Base-by-base conservation (phyloP, 2,888 invertebrate genomes). In the Thymelicus acteon region DNA sequence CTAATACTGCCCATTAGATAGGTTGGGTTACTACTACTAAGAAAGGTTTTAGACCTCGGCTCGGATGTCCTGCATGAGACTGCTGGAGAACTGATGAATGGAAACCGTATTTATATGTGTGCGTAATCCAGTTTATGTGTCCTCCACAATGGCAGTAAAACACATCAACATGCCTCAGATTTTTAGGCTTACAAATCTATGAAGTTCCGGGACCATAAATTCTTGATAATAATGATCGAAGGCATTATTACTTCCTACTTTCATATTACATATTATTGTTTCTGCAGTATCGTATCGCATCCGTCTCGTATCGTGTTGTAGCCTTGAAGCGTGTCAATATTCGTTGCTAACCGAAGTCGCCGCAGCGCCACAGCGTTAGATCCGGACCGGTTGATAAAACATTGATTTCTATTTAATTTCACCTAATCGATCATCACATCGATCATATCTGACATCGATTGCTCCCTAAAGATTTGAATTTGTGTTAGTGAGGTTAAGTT, bases 321-420 rank as follows among this genome's bases (percentile, higher is more conserved):
- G 48, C 58, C 65, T 74, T 60, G 49, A 61, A 54, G 71, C 61
- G 74, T 72, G 77, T 75, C 75, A 76, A 77, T 75, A 77, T 73
- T 77, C 72, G 75, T 77, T 76, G 79, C 78, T 75, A 77, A 65
- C 72, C 76, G 75, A 81, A 75, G 80, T 77, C 76, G 78, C 74
- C 49, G 57, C 77, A 73, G 57, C 77, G 74, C 74, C 74, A 77
- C 74, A 31, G 77, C 75, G 75, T 72, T 76, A 77, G 73, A 80
- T 80, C 80, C 78, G 76, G 79, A 80, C 79, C 75, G 74, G 69
- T 64, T 67, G 72, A 71, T 72, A 74, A 76, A 72, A 73, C 77
- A 70, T 75, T 73, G 75, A 79, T 78, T 81, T 82, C 77, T 76
- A 76, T 74, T 73, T 71, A 77, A 79, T 80, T 81, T 82, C 77